These are phyloP conservation scores for Eunapius fragilis DNA, from an alignment of 37 sponge, comb jelly and placozoan genomes.

Conservation along the genomic window DNA sequence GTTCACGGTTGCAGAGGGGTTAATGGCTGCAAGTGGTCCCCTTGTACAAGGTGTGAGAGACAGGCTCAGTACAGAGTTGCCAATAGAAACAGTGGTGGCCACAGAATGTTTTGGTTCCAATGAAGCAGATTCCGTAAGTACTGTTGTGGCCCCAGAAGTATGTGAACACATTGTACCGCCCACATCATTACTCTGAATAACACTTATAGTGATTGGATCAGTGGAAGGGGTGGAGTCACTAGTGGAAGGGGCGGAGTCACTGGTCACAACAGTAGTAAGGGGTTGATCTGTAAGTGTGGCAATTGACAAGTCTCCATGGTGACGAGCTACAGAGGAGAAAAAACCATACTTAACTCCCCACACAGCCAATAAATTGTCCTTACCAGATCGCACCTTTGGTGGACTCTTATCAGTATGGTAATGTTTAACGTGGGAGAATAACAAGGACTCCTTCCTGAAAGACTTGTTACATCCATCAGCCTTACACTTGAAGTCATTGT, in stretches of 20 bases:
- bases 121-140: too few relatives aligned
- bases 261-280: neutral
- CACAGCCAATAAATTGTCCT: neutral
- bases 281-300: neutral
- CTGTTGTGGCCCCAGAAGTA: too few relatives aligned
- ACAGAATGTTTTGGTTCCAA: neutral
- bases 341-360: too few relatives aligned
- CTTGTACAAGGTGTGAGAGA: neutral
- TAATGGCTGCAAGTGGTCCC: neutral
- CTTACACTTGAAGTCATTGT: slow-evolving; percentile 81
- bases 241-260: neutral
- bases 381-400: neutral
- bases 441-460: slow-evolving; percentile 75
- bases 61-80: neutral
- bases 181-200: neutral
- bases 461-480: slow-evolving; percentile 70
- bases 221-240: too few relatives aligned
- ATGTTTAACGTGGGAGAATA: slow-evolving; percentile 77
- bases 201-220: neutral
- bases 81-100: neutral
- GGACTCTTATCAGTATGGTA: slow-evolving; percentile 46
- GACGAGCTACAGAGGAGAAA: neutral
- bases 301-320: neutral
- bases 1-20: too few relatives aligned
- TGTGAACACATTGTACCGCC: too few relatives aligned